Evolutionary conservation across 53 echinoderm and acorn worm genomes (phyloP).

Genomic region (Actinopyga echinites): DNA sequence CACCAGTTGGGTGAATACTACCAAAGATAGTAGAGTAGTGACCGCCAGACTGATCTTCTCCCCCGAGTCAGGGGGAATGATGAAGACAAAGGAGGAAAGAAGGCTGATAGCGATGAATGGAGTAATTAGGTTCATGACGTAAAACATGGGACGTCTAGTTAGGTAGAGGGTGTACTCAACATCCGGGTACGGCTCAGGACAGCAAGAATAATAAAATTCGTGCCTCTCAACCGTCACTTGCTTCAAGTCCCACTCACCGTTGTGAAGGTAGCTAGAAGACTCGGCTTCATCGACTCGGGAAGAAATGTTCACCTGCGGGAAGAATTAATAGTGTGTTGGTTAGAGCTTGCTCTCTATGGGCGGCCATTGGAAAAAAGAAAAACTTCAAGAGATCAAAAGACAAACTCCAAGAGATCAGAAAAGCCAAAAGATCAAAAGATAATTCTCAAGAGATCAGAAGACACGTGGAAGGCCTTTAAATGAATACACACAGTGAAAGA

Average conservation of each 20-base stretch:
- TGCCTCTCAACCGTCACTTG: slow-evolving; percentile 49
- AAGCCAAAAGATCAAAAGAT: no score
- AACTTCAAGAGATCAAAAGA: no score
- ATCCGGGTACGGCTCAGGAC: slow-evolving; percentile 65
- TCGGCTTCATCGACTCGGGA: slow-evolving; percentile 42
- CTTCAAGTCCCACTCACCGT: slow-evolving; percentile 84
- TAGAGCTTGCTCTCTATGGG: no score
- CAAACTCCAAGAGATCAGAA: no score
- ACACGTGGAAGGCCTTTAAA: no score
- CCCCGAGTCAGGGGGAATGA: slow-evolving; percentile 85
- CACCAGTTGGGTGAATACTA: slow-evolving; percentile 87
- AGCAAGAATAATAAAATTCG: slow-evolving; percentile 64
- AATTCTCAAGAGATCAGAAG: no score
- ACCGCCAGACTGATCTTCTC: slow-evolving; percentile 91
- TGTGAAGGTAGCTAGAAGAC: slow-evolving; percentile 59
- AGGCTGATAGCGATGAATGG: slow-evolving; percentile 77
- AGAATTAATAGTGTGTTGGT: no score
- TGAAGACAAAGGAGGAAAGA: slow-evolving; percentile 77
- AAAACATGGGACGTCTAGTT: slow-evolving; percentile 75
- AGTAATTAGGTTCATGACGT: slow-evolving; percentile 80
- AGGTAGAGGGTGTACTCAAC: slow-evolving; percentile 72
- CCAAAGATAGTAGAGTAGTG: slow-evolving; percentile 86
- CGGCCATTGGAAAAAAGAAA: no score
- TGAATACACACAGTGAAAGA: no score
- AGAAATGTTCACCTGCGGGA: slow-evolving; percentile 50